phyloP scores from a whole-genome alignment of 2,797 vertebrate genomes.

The Sternotherus odoratus region DNA sequence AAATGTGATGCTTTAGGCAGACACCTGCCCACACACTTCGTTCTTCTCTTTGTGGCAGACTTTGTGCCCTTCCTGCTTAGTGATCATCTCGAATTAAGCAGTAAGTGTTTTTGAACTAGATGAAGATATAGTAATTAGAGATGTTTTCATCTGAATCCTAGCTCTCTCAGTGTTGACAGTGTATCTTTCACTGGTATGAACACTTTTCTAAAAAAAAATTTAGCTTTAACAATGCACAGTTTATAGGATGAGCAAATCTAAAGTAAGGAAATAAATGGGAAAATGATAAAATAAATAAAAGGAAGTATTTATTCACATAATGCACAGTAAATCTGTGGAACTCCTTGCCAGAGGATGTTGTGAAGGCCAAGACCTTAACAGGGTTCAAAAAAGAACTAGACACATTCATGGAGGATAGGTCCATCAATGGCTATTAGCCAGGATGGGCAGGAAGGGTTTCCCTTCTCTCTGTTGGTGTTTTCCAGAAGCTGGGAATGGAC shows the following conservation, averaged over 20 bases:
- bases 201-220: not conserved
- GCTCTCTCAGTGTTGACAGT: not conserved
- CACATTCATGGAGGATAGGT: too few species aligned
- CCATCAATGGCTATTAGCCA: too few species aligned
- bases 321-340: too few species aligned
- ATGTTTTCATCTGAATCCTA: not conserved
- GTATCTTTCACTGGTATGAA: not conserved
- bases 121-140: not conserved
- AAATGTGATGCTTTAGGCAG: fast-evolving
- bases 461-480: too few species aligned
- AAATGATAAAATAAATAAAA: too few species aligned
- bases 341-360: too few species aligned
- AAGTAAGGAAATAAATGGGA: too few species aligned
- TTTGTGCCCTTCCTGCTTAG: not conserved
- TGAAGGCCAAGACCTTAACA: too few species aligned
- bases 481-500: too few species aligned
- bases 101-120: not conserved
- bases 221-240: not conserved
- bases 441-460: too few species aligned
- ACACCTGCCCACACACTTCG: not conserved
- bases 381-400: too few species aligned
- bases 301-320: too few species aligned
- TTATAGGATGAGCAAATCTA: not conserved
- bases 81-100: not conserved
- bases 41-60: not conserved